Conservation (phyloP, 1,140 invertebrate genomes). For the Trichomalopsis sarcophagae region DNA sequence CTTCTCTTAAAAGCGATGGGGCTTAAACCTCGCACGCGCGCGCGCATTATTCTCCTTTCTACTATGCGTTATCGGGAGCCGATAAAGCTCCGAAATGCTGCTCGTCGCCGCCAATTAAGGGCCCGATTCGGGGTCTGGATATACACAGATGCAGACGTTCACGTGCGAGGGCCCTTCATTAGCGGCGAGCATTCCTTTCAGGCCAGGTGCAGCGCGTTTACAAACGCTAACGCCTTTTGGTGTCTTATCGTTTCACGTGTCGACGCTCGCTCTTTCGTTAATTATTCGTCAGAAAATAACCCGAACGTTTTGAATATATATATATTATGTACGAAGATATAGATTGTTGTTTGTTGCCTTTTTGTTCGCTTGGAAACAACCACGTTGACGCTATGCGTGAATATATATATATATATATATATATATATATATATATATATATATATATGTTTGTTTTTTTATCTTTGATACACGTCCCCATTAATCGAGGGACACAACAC, state of each 20-base stretch:
- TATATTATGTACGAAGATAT: slow-evolving; percentile 53
- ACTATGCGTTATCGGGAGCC: slow-evolving; percentile 24
- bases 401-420: slow-evolving; percentile 33
- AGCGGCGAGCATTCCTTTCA: slow-evolving; percentile 5
- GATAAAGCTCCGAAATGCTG: slow-evolving; percentile 28
- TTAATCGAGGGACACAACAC: slow-evolving; percentile 15
- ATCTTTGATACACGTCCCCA: slow-evolving; percentile 9
- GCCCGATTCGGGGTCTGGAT: slow-evolving; percentile 26
- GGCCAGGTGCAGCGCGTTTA: neutral
- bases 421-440: slow-evolving; percentile 32
- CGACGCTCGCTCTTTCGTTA: neutral
- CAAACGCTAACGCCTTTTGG: neutral
- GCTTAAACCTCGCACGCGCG: slow-evolving; percentile 18
- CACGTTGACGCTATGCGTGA: slow-evolving; percentile 13
- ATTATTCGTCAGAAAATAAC: slow-evolving; percentile 60
- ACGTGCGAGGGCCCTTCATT: neutral
- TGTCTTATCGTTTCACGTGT: neutral
- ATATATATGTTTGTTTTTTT: slow-evolving; percentile 1
- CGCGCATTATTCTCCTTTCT: slow-evolving; percentile 32
- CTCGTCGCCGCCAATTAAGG: slow-evolving; percentile 33
- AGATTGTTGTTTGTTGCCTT: slow-evolving; percentile 34
- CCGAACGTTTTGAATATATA: slow-evolving; percentile 60
- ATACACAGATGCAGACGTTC: neutral
- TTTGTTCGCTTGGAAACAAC: slow-evolving; percentile 4
- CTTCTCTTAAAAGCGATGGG: slow-evolving; percentile 14